phyloP scores from a whole-genome alignment of 1,140 invertebrate species.

The Cepaea nemoralis region DNA sequence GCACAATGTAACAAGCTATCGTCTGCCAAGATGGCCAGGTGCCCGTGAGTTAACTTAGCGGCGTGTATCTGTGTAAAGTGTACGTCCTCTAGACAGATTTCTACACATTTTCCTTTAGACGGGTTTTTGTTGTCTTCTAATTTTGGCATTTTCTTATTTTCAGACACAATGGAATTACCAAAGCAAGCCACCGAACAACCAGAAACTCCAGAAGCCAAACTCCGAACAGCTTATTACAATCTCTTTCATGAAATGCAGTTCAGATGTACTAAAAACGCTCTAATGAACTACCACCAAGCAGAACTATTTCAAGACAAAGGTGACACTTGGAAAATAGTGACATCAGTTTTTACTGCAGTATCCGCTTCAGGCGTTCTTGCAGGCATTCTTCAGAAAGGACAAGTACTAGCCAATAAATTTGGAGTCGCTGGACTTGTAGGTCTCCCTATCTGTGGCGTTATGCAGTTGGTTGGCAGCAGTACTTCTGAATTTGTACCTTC shows the following conservation, averaged over 20 bases:
- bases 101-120: too few species aligned
- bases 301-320: not conserved
- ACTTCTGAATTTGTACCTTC: slow-evolving; percentile 15
- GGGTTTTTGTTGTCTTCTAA: too few species aligned
- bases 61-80: too few species aligned
- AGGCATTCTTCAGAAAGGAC: not conserved
- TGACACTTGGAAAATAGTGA: not conserved
- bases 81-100: too few species aligned
- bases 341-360: not conserved
- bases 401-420: not conserved
- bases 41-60: too few species aligned
- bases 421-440: not conserved
- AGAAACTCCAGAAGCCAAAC: slow-evolving; percentile 3
- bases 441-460: not conserved
- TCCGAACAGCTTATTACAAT: not conserved
- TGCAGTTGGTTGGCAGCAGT: slow-evolving; percentile 5
- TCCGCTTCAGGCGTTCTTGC: slow-evolving; percentile 1
- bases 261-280: slow-evolving; percentile 15
- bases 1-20: too few species aligned
- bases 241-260: slow-evolving; percentile 33
- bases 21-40: too few species aligned
- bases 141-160: too few species aligned
- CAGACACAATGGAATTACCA: not conserved
- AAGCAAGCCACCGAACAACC: not conserved
- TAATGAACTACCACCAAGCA: slow-evolving; percentile 34